Evolutionary conservation across 2,888 invertebrate genomes (phyloP), one percentile per base, ranked within the genome.

Genomic region (Drosophila gaucha): DNA sequence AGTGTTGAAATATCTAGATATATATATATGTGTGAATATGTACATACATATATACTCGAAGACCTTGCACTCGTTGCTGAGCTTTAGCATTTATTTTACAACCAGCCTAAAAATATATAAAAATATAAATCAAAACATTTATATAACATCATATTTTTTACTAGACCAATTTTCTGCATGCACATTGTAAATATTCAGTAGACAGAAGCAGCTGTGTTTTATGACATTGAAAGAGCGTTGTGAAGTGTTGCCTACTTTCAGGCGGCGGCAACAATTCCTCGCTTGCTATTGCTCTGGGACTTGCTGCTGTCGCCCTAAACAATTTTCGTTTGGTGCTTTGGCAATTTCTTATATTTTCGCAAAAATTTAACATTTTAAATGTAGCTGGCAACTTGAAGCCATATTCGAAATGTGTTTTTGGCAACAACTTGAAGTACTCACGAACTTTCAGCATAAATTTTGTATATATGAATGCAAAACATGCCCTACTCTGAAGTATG

Each of bases 361-460:
- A 16, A 2, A 64, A 46, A 44, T 55, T 54, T 33, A 18, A 52
- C 47, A 55, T 47, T 50, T 30, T 1, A 31, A 12, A 22, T 31
- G 20, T 26, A 35, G 24, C 38, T 31, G 33, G 50, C 8, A 39
- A 36, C 6, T 30, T 6, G 14, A 16, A 35, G 49, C 16, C 28
- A 39, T 44, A 52, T 57, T 51, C 60, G 16, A 50, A 71, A 60
- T 50, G 38, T 67, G 51, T 56, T 67, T 66, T 56, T 31, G 22
- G 39, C 38, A 59, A 39, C 59, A 58, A 79, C 39, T 57, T 58
- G 26, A 39, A 51, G 44, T 52, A 54, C 56, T 57, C 78, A 80
- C 78, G 82, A 74, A 83, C 62, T 88, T 77, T 73, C 70, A 74
- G 55, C 84, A 88, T 88, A 74, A 80, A 80, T 88, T 69, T 67